Evolutionary conservation across 2,797 vertebrate species (phyloP).

Genomic region (Melopsittacus undulatus): DNA sequence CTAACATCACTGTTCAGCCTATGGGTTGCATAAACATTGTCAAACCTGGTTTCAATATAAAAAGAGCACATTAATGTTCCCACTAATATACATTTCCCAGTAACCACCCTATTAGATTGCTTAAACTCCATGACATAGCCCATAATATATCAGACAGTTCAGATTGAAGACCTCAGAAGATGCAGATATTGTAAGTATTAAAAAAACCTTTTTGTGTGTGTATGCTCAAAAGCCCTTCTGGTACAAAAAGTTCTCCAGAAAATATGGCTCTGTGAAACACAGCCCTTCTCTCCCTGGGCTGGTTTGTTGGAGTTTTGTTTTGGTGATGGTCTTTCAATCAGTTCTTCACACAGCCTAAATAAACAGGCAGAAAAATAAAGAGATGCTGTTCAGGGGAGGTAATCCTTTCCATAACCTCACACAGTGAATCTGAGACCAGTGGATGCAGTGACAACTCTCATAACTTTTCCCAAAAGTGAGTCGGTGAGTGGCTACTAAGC

Average conservation of each 20-base stretch:
- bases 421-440: background rate
- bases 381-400: background rate
- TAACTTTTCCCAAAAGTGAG: background rate
- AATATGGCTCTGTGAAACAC: background rate
- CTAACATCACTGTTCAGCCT: slow-evolving; percentile 30
- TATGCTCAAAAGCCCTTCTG: background rate
- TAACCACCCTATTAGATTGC: slow-evolving; percentile 34
- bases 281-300: background rate
- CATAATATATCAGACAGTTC: background rate
- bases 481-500: background rate
- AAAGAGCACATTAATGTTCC: slow-evolving; percentile 29
- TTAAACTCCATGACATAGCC: slow-evolving; percentile 29
- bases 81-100: slow-evolving; percentile 40
- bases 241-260: background rate
- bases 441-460: background rate
- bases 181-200: background rate
- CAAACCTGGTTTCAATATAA: slow-evolving; percentile 67
- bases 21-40: slow-evolving; percentile 62
- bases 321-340: background rate
- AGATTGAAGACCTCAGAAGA: background rate
- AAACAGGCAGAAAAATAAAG: background rate
- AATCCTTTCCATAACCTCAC: background rate
- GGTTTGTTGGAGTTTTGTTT: background rate
- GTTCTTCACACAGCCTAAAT: background rate
- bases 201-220: background rate